Evolutionary conservation across 2,797 vertebrate genomes (phyloP), one percentile per base, ranked within the genome.

Genomic region (Nasua narica): DNA sequence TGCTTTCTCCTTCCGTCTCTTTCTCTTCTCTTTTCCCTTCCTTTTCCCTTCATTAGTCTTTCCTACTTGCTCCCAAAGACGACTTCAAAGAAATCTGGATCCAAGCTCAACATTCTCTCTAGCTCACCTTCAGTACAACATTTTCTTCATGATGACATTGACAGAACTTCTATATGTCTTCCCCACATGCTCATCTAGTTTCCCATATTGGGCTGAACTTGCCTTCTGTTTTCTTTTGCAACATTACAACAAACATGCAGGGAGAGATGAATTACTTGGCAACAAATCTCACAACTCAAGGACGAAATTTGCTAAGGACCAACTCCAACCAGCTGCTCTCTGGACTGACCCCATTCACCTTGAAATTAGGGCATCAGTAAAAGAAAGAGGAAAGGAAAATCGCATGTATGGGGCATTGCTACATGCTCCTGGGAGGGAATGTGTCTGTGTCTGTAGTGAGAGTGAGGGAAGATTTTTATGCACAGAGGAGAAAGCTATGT

Each of bases 171-270:
- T 48, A 1, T 54, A 21, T 65, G 16, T n/a, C 37, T 91, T 85
- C 78, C 46, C 19, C 72, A 19, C 40, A 18, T 54, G 2, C 81
- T 50, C 50, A 27, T 58, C 81, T 52, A 56, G 25, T 69, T 93
- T 77, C 19, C 54, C 58, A 65, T n/a, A 48, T 23, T 87, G 48
- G 13, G 56, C 82, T 94, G 67, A 88, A 65, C 18, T 60, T 50
- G 37, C 65, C 40, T 93, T 87, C n/a, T 77, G 19, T 69, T 90
- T 96, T 90, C 50, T 79, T 92, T 94, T 69, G 16, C 65, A 91
- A 87, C 23, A 29, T 78, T 93, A 62, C 21, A 90, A 52, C 10
- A 84, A 40, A 50, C 58, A 85, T 5, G 6, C 19, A 87, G 43
- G 19, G 25, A 18, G 35, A 93, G 48, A 67, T 82, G 56, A 46